Percentiles rank a stretch among this genome's conserved stretches.
Evolutionary conservation across 2,113 vertebrate genomes (phyloP).

Genomic region (Porphyrio hochstetteri): DNA sequence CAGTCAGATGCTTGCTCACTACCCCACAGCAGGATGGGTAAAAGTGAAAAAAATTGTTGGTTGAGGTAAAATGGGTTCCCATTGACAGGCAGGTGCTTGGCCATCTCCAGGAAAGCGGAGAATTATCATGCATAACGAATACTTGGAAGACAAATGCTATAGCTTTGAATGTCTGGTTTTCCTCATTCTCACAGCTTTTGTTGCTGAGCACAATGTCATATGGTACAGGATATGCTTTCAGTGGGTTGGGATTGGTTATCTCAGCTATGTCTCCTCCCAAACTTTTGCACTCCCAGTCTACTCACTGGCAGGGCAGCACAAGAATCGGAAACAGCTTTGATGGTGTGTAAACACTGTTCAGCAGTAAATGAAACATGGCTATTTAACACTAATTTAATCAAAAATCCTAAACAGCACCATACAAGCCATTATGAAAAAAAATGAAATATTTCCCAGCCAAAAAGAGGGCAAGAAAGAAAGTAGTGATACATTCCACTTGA

Average conservation of each 20-base stretch:
- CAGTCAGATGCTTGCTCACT: fast-evolving
- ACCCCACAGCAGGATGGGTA: fast-evolving
- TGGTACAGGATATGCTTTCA: not conserved
- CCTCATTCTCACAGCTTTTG: not conserved
- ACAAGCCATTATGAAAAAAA: not conserved
- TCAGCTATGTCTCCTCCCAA: fast-evolving
- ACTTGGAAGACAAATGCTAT: not conserved
- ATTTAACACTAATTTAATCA: not conserved
- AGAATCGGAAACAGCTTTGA: not conserved
- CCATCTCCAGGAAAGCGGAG: fast-evolving
- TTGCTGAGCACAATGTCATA: not conserved
- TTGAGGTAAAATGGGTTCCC: not conserved
- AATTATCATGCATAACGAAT: fast-evolving
- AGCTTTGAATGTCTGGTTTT: not conserved
- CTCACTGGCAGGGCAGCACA: not conserved
- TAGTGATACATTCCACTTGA: not conserved
- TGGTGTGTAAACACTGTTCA: not conserved
- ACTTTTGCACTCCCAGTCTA: fast-evolving
- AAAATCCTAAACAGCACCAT: not conserved
- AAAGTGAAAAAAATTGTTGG: not conserved
- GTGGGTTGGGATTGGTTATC: not conserved
- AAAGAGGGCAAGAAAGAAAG: not conserved
- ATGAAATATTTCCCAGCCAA: not conserved
- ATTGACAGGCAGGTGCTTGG: not conserved
- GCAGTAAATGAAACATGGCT: not conserved